Conservation (phyloP, 2,113 vertebrate species). For the Corydoras maculifer region DNA sequence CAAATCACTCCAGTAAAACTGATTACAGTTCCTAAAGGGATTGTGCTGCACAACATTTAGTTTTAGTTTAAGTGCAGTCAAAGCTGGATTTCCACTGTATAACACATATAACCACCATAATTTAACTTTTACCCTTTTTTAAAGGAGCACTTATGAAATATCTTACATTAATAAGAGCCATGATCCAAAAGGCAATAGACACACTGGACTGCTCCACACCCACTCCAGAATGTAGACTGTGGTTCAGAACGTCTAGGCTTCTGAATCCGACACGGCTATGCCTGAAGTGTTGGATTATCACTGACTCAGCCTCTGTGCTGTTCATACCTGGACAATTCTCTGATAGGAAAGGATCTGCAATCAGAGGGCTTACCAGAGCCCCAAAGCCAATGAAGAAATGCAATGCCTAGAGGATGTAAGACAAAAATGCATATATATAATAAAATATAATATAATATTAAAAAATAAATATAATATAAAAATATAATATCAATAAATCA, state of each 20-base stretch:
- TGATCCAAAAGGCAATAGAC: conserved; percentile 97
- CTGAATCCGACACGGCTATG: conserved; percentile 52
- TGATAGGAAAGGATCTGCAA: conserved; percentile 91
- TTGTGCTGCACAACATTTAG: too few species aligned
- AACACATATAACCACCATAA: too few species aligned
- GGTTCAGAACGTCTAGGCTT: conserved; percentile 6
- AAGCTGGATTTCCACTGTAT: too few species aligned
- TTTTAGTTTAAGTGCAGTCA: too few species aligned
- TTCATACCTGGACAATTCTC: conserved; percentile 77
- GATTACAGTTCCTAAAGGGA: too few species aligned
- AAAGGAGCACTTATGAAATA: not conserved
- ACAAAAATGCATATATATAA: not conserved
- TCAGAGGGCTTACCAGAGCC: conserved; percentile 87
- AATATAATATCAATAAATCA: too few species aligned
- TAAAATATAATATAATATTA: too few species aligned
- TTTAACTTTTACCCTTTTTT: too few species aligned
- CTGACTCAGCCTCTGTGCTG: conserved; percentile 66
- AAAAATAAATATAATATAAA: too few species aligned
- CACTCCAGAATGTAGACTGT: conserved; percentile 22
- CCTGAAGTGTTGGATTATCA: conserved; percentile 74
- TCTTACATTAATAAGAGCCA: conserved; percentile 92
- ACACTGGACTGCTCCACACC: conserved; percentile 65
- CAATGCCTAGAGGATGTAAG: conserved; percentile 69
- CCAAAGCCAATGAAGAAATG: conserved; percentile 96
- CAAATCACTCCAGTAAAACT: too few species aligned